Conservation (phyloP, 2,888 invertebrate species). For the Drosophila falleni region DNA sequence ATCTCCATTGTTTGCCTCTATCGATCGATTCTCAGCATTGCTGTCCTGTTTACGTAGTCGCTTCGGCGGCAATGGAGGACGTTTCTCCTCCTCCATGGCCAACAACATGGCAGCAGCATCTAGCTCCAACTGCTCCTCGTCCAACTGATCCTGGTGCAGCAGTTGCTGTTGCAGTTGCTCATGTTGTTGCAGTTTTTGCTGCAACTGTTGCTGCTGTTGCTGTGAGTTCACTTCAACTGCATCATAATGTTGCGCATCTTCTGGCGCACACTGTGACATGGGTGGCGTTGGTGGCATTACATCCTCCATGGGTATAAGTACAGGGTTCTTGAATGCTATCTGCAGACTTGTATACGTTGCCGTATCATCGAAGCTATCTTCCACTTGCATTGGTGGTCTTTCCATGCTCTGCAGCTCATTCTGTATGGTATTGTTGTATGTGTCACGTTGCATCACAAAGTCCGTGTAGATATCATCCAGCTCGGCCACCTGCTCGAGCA, state of each 20-base stretch:
- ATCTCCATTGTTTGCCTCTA: constrained; percentile 69
- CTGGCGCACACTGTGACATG: constrained; percentile 81
- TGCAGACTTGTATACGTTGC: constrained; percentile 94
- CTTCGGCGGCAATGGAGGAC: constrained; percentile 93
- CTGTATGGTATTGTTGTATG: constrained; percentile 81
- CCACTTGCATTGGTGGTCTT: constrained; percentile 86
- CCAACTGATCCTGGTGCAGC: constrained; percentile 3
- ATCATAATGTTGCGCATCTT: constrained; percentile 86
- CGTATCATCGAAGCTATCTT: constrained; percentile 90
- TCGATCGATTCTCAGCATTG: constrained; percentile 83
- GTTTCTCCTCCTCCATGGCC: constrained; percentile 87
- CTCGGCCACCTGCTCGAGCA: constrained; percentile 92
- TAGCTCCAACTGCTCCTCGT: constrained; percentile 31
- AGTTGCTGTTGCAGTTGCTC: constrained; percentile 23
- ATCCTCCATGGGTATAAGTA: constrained; percentile 89
- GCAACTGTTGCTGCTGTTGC: constrained; percentile 49
- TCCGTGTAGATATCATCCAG: constrained; percentile 93
- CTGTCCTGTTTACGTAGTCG: constrained; percentile 88
- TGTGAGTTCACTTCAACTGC: constrained; percentile 84
- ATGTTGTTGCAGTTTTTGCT: constrained; percentile 23
- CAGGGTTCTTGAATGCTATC: constrained; percentile 93
- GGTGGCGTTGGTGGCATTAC: constrained; percentile 86
- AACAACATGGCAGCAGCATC: constrained; percentile 26
- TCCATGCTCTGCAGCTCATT: constrained; percentile 81
- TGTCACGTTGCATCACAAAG: constrained; percentile 88